Conservation (phyloP, 2,113 vertebrate genomes). For the Chamaetylas fuelleborni region DNA sequence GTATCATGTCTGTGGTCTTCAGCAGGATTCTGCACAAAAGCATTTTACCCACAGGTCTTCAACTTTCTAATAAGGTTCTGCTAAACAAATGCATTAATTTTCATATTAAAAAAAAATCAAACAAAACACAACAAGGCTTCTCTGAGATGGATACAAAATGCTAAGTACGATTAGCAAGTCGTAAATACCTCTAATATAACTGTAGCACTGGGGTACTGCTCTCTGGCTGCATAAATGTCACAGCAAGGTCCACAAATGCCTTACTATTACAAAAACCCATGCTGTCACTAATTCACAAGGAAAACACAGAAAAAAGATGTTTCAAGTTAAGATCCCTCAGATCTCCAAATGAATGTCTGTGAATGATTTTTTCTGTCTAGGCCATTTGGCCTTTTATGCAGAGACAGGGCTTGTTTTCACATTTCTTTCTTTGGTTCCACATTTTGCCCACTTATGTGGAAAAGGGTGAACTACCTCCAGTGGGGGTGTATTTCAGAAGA, state of each 20-base stretch:
- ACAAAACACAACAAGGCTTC: background rate
- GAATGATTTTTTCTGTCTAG: slow-evolving; percentile 13
- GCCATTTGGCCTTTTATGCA: background rate
- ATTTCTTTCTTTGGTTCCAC: background rate
- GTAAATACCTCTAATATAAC: background rate
- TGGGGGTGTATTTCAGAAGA: background rate
- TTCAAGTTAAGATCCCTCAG: slow-evolving; percentile 32
- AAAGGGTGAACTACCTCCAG: background rate
- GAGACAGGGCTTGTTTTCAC: background rate
- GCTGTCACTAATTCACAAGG: background rate
- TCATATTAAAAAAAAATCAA: background rate
- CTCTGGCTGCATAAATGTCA: background rate
- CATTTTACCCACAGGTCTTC: background rate
- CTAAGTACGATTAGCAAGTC: background rate
- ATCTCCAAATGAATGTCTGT: slow-evolving; percentile 14
- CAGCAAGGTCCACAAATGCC: background rate
- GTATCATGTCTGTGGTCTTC: background rate
- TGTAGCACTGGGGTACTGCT: background rate
- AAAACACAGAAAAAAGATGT: slow-evolving; percentile 19
- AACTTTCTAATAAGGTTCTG: background rate
- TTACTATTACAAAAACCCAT: background rate
- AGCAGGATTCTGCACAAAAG: background rate
- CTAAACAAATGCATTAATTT: background rate
- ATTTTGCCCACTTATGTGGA: background rate
- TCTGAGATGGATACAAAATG: background rate